Evolutionary conservation across 2,113 vertebrate genomes (phyloP), one percentile per base, ranked within the genome.

Genomic region (Oncorhynchus gorbuscha): DNA sequence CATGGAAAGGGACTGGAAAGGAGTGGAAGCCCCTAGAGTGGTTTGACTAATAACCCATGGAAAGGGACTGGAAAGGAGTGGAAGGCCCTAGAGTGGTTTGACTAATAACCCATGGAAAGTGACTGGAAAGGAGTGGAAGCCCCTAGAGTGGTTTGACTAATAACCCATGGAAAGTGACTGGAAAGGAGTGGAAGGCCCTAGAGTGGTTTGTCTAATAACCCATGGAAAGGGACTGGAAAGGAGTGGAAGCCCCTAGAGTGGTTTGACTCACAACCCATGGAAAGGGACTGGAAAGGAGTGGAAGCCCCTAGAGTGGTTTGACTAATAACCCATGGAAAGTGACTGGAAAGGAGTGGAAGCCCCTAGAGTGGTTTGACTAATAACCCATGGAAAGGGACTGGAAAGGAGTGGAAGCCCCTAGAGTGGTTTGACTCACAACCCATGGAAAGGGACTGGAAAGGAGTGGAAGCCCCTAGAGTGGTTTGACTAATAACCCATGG

Each of bases 31-130:
- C 88, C 90, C 90, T 18, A 58, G 88, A 89, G 87, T 79, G 28
- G 81, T 20, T 62, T 61, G 81, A 79, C 86, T 91, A 92, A 92
- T 91, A 88, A 84, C 72, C 87, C 87, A 85, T 90, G 88, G 83
- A 51, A 51, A 69, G 83, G 61, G 62, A 65, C 9, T 22, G 4
- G 30, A 69, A 35, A 35, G 1, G 32, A 35, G 0, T 35, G 32
- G 32, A 35, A 35, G 32, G 5, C 32, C 6, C 32, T 35, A 7
- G 32, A 35, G 32, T 35, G 32, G 6, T 35, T 7, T 6, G 35
- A 35, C 6, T 35, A 35, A 35, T 0, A 35, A 35, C 32, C 6
- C 32, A 35, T 35, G 32, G 32, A 35, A 1, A 35, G 32, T 5
- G 32, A 35, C 32, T 35, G 1, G 83, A 90, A 88, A 81, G 24